Base-by-base conservation (phyloP, 2,797 vertebrate species). In the Rhinatrema bivittatum region DNA sequence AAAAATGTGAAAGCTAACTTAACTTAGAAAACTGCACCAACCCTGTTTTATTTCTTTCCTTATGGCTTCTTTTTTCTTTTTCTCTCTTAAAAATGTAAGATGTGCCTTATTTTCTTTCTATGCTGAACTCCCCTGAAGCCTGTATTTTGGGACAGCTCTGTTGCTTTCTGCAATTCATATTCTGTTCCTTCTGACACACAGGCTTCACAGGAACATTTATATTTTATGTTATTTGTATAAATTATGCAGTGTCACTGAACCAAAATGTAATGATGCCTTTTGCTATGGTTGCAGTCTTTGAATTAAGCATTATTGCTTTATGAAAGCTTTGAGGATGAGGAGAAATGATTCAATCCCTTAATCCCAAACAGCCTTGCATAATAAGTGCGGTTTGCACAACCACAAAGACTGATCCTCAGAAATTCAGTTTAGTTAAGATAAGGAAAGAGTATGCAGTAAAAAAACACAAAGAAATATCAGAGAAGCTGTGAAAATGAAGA, bases 161-260 rank as follows among this genome's bases (percentile, higher is more conserved):
- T n/a, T 25, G 49, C 1, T 16, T 49, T 56, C 6, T 10, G 35
- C 48, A 6, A 39, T 16, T 37, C 21, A 6, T 2, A 31, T 16
- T 1, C 28, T 10, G 12, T 32, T 39, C 39, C 19, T 31, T 41
- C 43, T 19, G 47, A 84, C 77, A 72, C 58, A n/a, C n/a, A n/a
- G n/a, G n/a, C n/a, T n/a, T n/a, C n/a, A n/a, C n/a, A 25, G 66
- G 75, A 74, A 54, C 85, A 88, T 92, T 85, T 76, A 91, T 91
- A 90, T 91, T 92, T 91, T 84, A 94, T 70, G 67, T 70, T 60
- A 60, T 59, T 64, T 60, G 69, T 85, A 90, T 93, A 84, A 92
- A 93, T 91, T 90, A 93, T 92, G 88, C 85, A 90, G 86, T 77
- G 78, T 74, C 73, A 78, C 81, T 68, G 75, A 87, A 82, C 81